Conservation (phyloP, 2,797 vertebrate species). For the Squalus acanthias region DNA sequence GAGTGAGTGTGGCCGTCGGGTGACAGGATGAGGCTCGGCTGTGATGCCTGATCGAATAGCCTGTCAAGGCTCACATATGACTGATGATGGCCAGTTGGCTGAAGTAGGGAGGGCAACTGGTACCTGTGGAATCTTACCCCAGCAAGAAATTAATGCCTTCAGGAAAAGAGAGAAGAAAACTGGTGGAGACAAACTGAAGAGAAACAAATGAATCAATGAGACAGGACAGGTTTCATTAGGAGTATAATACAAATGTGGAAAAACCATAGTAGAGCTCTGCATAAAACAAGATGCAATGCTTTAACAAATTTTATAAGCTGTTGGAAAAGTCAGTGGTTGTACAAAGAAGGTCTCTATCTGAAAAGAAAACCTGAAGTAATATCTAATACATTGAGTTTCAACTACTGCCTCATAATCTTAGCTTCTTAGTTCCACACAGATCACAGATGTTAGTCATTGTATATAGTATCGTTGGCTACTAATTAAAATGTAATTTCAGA, state of each 20-base stretch:
- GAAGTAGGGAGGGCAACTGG: background rate
- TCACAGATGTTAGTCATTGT: slow-evolving; percentile 24
- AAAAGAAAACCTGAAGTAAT: background rate
- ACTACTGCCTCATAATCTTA: background rate
- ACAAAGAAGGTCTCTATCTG: background rate
- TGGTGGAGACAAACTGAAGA: background rate
- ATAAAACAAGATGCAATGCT: background rate
- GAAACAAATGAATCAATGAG: background rate
- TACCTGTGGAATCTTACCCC: background rate
- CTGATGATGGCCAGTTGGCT: background rate
- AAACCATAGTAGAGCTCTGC: too few relatives aligned
- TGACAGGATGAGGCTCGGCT: background rate
- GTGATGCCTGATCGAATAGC: slow-evolving; percentile 10
- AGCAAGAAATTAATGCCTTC: background rate
- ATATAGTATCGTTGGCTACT: slow-evolving; percentile 11
- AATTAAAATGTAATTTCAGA: slow-evolving; percentile 21
- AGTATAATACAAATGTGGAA: background rate
- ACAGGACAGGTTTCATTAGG: background rate
- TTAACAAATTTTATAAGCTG: background rate
- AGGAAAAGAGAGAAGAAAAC: background rate
- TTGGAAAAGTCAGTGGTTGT: background rate
- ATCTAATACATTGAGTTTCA: background rate
- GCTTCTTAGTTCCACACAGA: background rate
- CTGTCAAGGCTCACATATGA: background rate
- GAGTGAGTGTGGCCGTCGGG: background rate